Evolutionary conservation across 2,888 invertebrate genomes (phyloP).

Genomic region (Parnassius apollo): DNA sequence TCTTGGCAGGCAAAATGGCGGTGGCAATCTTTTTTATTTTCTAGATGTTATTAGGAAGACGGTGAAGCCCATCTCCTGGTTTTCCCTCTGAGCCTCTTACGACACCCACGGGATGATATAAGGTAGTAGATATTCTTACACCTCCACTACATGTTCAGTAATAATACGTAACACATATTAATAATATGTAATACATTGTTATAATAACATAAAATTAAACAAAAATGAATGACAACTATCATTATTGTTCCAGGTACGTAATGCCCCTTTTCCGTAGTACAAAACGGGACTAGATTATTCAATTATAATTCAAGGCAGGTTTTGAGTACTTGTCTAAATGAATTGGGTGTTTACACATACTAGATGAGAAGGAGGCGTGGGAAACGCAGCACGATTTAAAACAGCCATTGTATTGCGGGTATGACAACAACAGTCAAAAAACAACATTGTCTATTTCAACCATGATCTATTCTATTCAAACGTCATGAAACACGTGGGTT

Average conservation of each 20-base stretch:
- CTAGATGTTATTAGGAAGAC: too few species aligned
- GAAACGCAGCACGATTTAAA: conserved; percentile 13
- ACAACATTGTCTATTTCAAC: conserved; percentile 22
- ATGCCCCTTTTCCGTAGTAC: background rate
- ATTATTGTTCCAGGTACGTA: conserved; percentile 24
- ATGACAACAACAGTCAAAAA: conserved; percentile 20
- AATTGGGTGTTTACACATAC: conserved; percentile 9
- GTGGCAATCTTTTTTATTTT: too few species aligned
- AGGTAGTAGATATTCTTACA: too few species aligned
- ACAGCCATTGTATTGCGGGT: conserved; percentile 23
- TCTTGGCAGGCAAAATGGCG: too few species aligned
- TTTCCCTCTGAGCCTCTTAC: too few species aligned
- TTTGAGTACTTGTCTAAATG: background rate
- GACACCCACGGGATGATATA: too few species aligned
- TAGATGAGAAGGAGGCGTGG: conserved; percentile 6
- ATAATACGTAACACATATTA: too few species aligned
- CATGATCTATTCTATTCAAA: conserved; percentile 22
- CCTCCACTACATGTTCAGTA: too few species aligned
- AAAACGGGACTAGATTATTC: background rate
- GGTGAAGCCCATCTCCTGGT: too few species aligned
- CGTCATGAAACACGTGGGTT: conserved; percentile 22
- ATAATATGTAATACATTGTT: too few species aligned
- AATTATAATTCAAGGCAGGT: background rate
- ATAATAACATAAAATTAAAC: too few species aligned
- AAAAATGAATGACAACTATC: background rate